Conservation (phyloP, 2,113 vertebrate genomes). For the Coptodon rendalli region DNA sequence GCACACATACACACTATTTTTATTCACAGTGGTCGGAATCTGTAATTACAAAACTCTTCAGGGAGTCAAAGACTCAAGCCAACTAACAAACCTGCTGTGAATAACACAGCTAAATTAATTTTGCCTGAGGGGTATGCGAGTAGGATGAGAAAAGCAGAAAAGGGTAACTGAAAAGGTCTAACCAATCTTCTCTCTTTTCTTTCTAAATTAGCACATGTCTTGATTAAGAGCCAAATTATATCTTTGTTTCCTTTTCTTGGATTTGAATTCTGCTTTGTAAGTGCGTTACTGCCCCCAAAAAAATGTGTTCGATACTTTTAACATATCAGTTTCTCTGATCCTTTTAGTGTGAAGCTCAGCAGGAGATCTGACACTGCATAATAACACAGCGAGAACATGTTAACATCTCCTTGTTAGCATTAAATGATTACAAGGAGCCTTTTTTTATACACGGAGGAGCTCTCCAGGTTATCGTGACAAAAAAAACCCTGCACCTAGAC, state of each 20-base stretch:
- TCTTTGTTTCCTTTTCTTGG: neutral
- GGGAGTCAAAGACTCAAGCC: neutral
- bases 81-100: slow-evolving; percentile 10
- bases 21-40: neutral
- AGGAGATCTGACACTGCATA: neutral
- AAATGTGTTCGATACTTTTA: neutral
- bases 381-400: neutral
- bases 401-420: neutral
- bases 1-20: neutral
- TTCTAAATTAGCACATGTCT: neutral
- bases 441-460: neutral
- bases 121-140: neutral
- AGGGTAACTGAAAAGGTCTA: neutral
- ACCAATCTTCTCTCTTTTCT: neutral
- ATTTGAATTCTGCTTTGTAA: neutral
- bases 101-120: neutral
- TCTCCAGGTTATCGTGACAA: neutral
- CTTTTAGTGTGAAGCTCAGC: neutral
- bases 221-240: neutral
- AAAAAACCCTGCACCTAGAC: neutral
- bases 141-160: neutral
- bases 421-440: neutral
- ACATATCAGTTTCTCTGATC: neutral
- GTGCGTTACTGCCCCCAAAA: neutral
- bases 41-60: slow-evolving; percentile 18